Evolutionary conservation across 2,888 invertebrate species (phyloP), one percentile per base, ranked within the genome.

Genomic region (Dioctria rufipes): DNA sequence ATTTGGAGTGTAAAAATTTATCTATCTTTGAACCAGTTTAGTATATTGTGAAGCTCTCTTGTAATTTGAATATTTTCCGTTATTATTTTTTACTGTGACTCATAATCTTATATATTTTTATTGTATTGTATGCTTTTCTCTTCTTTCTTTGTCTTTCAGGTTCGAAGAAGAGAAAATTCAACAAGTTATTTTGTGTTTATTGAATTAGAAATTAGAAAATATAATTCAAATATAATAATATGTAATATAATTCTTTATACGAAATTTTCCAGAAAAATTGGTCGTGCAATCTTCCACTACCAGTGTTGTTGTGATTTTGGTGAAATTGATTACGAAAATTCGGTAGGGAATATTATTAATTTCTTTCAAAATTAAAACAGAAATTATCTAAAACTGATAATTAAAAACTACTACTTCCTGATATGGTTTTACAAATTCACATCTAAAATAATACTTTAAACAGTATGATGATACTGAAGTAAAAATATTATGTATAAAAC

Each of bases 241-340:
- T 83, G 37, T 81, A 25, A 25, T 84, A 81, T 83, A 61, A 40
- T 66, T 58, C 73, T 83, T 82, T 83, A 83, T 83, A 82, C 83
- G 83, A 84, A 85, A 85, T 87, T 86, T 89, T 89, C 87, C 89
- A 89, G 89, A 88, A 89, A 89, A 87, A 88, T 88, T 88, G 89
- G 89, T 87, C 89, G 89, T 86, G 89, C 89, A 87, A 88, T 89
- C 85, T 88, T 89, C 85, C 89, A 88, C 86, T 88, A 89, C 87
- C 89, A 89, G 88, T 89, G 89, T 89, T 89, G 89, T 89, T 89
- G 89, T 87, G 89, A 89, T 87, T 88, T 88, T 87, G 89, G 88
- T 85, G 89, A 89, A 87, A 88, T 88, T 87, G 88, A 88, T 87
- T 89, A 88, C 86, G 86, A 88, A 86, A 88, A 89, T 87, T 88